Base-by-base conservation (phyloP, 2,888 invertebrate species). In the Myopa tessellatipennis region DNA sequence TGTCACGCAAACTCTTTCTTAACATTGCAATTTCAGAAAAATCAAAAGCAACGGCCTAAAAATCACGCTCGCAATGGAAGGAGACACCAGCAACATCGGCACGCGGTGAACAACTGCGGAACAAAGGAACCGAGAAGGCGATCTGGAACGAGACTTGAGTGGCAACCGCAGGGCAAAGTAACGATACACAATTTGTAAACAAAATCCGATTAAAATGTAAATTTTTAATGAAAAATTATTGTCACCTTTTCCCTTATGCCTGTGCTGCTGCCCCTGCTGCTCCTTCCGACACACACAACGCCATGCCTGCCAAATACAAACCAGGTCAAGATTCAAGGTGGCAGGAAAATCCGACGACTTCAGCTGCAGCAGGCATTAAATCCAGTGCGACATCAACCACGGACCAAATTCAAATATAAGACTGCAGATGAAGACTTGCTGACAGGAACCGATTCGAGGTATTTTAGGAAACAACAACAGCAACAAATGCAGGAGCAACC, bases 341-440 rank as follows among this genome's bases (percentile, higher is more conserved):
- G 90, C 38, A 86, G 90, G 77, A 88, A 88, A 80, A 83, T 88
- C 78, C 85, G 89, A 75, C 85, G 85, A 58, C 85, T 84, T 80
- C 85, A 87, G 14, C 78, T 80, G 38, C 77, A 77, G 45, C 78
- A 73, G 12, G 38, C 52, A 61, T 74, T 78, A 14, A 67, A 77
- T 74, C 76, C 77, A 55, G 79, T 76, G 74, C 84, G 80, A 91
- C 94, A 81, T 94, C 94, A 74, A 91, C 94, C 80, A 94, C 94
- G 88, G 91, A 91, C 82, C 92, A 93, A 52, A 91, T 93, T 79
- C 93, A 93, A 78, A 80, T 80, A 79, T 61, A 72, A 80, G 79
- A 80, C 78, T 77, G 79, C 79, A 67, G 72, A 76, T 52, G 76
- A 78, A 55, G 61, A 34, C 18, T 76, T 74, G 65, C 78, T 76